Evolutionary conservation across 2,888 invertebrate genomes (phyloP), one percentile per base, ranked within the genome.

Genomic region (Xestobium rufovillosum): DNA sequence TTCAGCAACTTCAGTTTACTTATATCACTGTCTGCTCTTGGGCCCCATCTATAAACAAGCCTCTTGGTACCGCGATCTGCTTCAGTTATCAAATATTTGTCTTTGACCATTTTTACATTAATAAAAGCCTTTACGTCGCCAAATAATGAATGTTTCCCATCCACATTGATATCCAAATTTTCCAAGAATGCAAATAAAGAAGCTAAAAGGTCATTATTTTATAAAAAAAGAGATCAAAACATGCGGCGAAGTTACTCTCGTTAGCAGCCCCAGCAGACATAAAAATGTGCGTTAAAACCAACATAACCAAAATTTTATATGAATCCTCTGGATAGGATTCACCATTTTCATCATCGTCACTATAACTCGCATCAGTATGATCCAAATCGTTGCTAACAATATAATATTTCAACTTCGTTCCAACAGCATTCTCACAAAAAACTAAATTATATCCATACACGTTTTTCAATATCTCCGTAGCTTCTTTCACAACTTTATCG

Each of bases 61-160:
- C 46, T 52, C 37, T 50, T 50, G 1, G 52, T 41, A 4, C 49
- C 34, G 10, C 40, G 37, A 39, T 58, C 55, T 23, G 44, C 45
- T 32, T 55, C 51, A 9, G 41, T 37, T 16, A 34, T 32, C 16
- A 58, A 33, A 41, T 50, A 56, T 29, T 55, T 53, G 34, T 53
- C 43, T 30, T 53, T 55, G 9, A 50, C 42, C 19, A 57, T 42
- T 12, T 33, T 45, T 34, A 37, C 42, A 12, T 34, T 45, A 25
- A 58, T 52, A 31, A 48, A 55, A 25, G 56, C 53, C 29, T 53
- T 55, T 4, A 55, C 50, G 31, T 50, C 43, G 8, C 55, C 56
- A 45, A 58, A 56, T 9, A 53, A 3, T 31, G 45, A 44, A 32
- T 57, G 52, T 29, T 38, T 45, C 14, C 38, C 27, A 13, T 56